Base-by-base conservation (phyloP, 1,140 invertebrate genomes). In the Mactra quadrangularis region DNA sequence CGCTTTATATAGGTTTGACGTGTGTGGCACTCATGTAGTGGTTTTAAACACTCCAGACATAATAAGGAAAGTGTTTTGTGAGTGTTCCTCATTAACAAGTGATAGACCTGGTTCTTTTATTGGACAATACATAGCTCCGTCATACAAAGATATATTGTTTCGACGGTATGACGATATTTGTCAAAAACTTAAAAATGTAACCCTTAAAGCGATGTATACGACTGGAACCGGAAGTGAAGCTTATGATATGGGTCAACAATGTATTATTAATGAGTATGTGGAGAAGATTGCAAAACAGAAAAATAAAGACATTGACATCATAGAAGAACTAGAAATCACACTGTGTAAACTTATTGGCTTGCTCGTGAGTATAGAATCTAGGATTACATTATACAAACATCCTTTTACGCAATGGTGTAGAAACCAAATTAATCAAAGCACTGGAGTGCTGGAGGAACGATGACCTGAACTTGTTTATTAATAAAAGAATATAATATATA, bases 71-170 rank as follows among this genome's bases (percentile, higher is more conserved):
- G 35, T 57, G 9, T 82, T 82, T 66, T 31, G 27, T 27, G 60
- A 41, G 13, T 55, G 60, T 4, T 27, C 45, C 17, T 15, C 25
- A 25, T 19, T 29, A 15, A 52, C 57, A 27, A 82, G 70, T 66
- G 79, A 82, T 35, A 50, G 79, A 41, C 79, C 79, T 3, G 35
- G n/a, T n/a, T 82, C 79, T 19, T 82, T 82, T 55, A 74, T 82
- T 38, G 79, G 79, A n/a, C 27, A 82, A 19, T 82, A 52, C 35
- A 35, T 82, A n/a, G 79, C 68, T 6, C 25, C 53, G 25, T 38
- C 53, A 11, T 82, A 82, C 38, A 82, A 82, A 41, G 79, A 82
- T 50, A 55, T 82, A 35, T 57, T 82, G 33, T 82, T 82, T 45
- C 31, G 79, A 31, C 19, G 47, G 22, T 74, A 82, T 74, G 79